Conservation (phyloP, 2,888 invertebrate species). For the Lobophora halterata region DNA sequence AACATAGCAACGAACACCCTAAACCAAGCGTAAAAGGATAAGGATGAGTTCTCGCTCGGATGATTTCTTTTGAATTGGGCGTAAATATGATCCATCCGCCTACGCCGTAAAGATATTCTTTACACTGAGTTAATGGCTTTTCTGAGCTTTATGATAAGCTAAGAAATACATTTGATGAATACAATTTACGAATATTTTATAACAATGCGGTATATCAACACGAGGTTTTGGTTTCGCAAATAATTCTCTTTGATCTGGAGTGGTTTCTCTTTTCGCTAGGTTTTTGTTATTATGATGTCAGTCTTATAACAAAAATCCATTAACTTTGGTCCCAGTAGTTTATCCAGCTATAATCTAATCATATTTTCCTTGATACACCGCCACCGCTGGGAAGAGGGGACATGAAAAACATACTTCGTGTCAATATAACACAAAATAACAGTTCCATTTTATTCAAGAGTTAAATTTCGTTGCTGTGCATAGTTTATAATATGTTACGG, state of each 20-base stretch:
- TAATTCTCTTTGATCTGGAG: conserved; percentile 6
- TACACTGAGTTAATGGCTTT: conserved; percentile 32
- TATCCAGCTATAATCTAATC: conserved; percentile 18
- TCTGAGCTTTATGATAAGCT: conserved; percentile 29
- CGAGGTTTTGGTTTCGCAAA: conserved; percentile 10
- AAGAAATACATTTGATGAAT: conserved; percentile 25
- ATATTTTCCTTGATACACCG: conserved; percentile 11
- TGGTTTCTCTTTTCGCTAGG: conserved; percentile 3
- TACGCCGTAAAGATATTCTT: conserved; percentile 43
- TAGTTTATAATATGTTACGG: too few relatives aligned
- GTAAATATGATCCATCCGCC: conserved; percentile 46
- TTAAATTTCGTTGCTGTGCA: too few relatives aligned
- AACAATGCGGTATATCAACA: conserved; percentile 10
- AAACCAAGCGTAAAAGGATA: conserved; percentile 52
- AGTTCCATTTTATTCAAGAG: too few relatives aligned
- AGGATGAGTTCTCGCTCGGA: conserved; percentile 49
- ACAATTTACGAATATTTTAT: conserved; percentile 16
- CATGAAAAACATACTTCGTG: background rate
- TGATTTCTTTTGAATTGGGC: conserved; percentile 52
- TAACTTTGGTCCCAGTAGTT: conserved; percentile 19
- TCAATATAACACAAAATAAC: too few relatives aligned
- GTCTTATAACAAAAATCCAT: conserved; percentile 10
- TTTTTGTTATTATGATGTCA: background rate
- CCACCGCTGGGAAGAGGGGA: background rate
- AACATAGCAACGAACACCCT: conserved; percentile 42